Evolutionary conservation across 2,797 vertebrate species (phyloP).

Genomic region (Artibeus lituratus): DNA sequence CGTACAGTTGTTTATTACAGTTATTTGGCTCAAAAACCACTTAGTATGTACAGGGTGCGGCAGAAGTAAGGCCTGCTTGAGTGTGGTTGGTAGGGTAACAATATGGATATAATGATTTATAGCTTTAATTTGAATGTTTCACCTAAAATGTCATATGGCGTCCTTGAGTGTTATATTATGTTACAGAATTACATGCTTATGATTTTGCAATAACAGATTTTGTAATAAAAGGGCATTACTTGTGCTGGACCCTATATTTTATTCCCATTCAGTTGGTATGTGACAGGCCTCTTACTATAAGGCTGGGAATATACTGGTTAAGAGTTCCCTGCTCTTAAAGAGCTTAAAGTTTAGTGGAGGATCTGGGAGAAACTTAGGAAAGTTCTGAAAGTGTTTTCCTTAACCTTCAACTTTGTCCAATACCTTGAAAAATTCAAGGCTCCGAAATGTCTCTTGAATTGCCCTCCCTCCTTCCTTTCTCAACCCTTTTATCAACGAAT

Average conservation of each 20-base stretch:
- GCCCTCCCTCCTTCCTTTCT: not conserved
- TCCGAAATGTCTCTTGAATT: not conserved
- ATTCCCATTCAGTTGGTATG: not conserved
- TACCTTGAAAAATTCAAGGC: not conserved
- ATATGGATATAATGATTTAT: too few species aligned
- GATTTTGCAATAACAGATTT: too few species aligned
- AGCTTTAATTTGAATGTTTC: too few species aligned
- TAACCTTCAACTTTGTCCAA: not conserved
- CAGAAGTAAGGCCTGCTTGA: too few species aligned
- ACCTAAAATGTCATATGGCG: too few species aligned
- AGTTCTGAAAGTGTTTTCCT: not conserved
- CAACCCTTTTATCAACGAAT: not conserved
- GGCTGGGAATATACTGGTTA: not conserved
- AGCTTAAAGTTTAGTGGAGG: not conserved
- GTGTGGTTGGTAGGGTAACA: too few species aligned
- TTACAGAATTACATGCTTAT: too few species aligned
- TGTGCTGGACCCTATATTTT: not conserved
- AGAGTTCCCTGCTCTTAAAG: not conserved
- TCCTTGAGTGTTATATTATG: too few species aligned
- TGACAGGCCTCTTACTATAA: not conserved
- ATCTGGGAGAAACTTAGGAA: not conserved
- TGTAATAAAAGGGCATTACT: too few species aligned
- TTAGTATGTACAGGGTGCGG: not conserved
- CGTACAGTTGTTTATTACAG: not conserved
- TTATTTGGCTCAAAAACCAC: not conserved